phyloP scores from a whole-genome alignment of 2,113 vertebrate genomes.

The Tiliqua scincoides region DNA sequence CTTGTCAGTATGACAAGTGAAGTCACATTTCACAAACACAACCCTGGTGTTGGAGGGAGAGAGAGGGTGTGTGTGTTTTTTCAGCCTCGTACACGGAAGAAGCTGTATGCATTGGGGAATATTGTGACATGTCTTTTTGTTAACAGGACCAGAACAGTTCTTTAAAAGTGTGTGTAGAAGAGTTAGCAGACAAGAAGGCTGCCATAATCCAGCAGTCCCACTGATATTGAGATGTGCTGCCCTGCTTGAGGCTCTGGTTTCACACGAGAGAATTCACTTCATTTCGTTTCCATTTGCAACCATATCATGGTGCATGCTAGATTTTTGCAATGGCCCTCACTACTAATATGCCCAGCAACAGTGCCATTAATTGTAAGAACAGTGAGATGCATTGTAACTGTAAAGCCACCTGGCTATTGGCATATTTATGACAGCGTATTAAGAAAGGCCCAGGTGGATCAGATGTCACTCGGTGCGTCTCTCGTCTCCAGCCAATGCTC shows the following conservation, averaged over 20 bases:
- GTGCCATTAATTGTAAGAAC: not conserved
- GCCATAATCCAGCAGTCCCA: not conserved
- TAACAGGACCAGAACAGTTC: not conserved
- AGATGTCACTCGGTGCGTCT: not conserved
- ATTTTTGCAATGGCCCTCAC: conserved; percentile 5
- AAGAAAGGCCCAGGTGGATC: conserved; percentile 2
- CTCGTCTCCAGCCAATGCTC: conserved; percentile 34
- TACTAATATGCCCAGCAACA: conserved; percentile 2
- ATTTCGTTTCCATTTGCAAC: conserved; percentile 1
- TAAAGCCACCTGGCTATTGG: not conserved
- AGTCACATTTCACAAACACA: not conserved
- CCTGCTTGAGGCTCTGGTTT: conserved; percentile 11
- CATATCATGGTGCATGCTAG: not conserved
- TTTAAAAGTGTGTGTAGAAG: not conserved
- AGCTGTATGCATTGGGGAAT: not conserved
- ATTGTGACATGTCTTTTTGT: not conserved
- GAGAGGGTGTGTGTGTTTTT: not conserved
- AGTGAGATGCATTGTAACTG: not conserved
- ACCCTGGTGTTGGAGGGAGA: not conserved
- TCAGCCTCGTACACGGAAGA: not conserved
- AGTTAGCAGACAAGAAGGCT: not conserved
- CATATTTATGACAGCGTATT: conserved; percentile 8
- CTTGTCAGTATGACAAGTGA: not conserved
- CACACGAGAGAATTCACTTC: not conserved
- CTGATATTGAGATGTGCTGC: conserved; percentile 5